Base-by-base conservation (phyloP, 2,888 invertebrate genomes). In the Mythimna albipuncta region DNA sequence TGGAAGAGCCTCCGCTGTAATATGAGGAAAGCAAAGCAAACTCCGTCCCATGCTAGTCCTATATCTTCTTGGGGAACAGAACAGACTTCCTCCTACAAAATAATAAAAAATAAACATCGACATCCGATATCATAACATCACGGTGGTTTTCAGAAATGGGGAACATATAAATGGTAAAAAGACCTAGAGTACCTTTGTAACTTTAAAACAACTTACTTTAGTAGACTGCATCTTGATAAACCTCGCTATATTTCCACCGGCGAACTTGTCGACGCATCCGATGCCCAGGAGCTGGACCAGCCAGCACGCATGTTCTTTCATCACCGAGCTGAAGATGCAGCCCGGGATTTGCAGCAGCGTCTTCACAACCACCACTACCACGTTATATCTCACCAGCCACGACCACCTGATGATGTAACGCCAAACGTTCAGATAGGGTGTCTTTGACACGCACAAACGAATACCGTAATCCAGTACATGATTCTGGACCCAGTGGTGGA, bases 1-100 rank as follows among this genome's bases (percentile, higher is more conserved):
- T 98, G 98, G 95, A 99, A 99, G 69, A 99, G 97, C 82, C 99
- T 97, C 86, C 98, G 97, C 93, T 99, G 99, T 75, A 99, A 96
- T 69, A 99, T 97, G 11, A 99, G 97, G 92, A 99, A 99, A 0
- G 98, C 98, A 91, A 99, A 99, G 91, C 99, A 99, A 61, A 99
- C 97, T 4, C 98, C 98, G 91, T 99, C 99, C 99, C 99, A 99
- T 6, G 98, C 97, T 80, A 99, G 97, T 0, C 99, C 98, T 55
- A 99, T 98, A 90, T 99, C 98, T 86, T 98, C 98, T 82, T 97
- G 97, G 1, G 98, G 98, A 2, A 98, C 98, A 1, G 97, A 94
- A 89, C 98, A 98, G 19, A 87, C 82, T 6, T 92, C 89, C 6
- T 93, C 92, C 95, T 95, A 77, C 11, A 89, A 88, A 59, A 71